Evolutionary conservation across 2,888 invertebrate genomes (phyloP).

Genomic region (Seira musarum): DNA sequence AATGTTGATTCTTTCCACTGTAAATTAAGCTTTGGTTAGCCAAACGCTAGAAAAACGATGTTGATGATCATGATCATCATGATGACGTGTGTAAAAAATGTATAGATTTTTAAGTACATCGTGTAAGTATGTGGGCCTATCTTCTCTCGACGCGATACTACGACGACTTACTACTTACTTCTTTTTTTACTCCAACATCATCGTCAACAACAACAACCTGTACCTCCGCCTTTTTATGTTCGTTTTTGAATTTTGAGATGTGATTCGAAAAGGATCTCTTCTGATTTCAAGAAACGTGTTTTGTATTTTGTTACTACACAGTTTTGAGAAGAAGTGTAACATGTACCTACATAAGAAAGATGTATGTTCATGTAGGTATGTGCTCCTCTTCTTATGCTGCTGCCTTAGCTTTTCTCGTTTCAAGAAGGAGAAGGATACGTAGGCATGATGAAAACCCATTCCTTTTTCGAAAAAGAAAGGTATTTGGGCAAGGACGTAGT

Average conservation of each 20-base stretch:
- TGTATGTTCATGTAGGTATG: conserved; percentile 16
- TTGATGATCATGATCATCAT: conserved; percentile 12
- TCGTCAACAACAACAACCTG: background rate
- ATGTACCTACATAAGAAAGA: background rate
- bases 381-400: too few relatives aligned
- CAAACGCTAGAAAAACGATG: conserved; percentile 16
- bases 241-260: background rate
- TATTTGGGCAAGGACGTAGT: conserved; percentile 70
- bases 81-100: conserved; percentile 41
- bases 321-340: background rate
- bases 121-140: conserved; percentile 56
- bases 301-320: background rate
- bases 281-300: conserved; percentile 7
- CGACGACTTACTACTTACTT: conserved; percentile 19
- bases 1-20: conserved; percentile 38
- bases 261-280: conserved; percentile 2
- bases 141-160: conserved; percentile 22
- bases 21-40: conserved; percentile 41
- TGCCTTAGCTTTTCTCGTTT: conserved; percentile 38
- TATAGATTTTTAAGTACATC: conserved; percentile 43
- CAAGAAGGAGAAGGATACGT: conserved; percentile 44
- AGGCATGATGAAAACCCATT: conserved; percentile 34
- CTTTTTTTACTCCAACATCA: background rate
- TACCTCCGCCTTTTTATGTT: background rate
- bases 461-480: conserved; percentile 54